Base-by-base conservation (phyloP, 2,888 invertebrate species). In the Caradrina clavipalpis region DNA sequence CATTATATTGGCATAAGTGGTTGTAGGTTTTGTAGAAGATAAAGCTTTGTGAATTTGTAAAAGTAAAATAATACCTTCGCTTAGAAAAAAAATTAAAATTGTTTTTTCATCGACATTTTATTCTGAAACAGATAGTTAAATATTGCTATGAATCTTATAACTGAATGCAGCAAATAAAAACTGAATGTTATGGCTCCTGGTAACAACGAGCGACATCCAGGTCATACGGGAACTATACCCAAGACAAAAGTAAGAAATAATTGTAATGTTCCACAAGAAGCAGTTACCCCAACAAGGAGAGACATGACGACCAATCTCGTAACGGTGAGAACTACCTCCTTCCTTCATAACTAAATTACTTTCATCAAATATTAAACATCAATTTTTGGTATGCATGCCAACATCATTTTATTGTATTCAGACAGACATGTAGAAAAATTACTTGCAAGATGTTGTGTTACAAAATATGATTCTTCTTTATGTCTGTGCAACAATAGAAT, bases 151-250 rank as follows among this genome's bases (percentile, higher is more conserved):
- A 81, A 80, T 79, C 80, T 80, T 83, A 58, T 69, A 74, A 66
- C 77, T 81, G 83, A 82, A 71, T 71, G 70, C 73, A 79, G 84
- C 69, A 82, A 76, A 73, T 81, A 79, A 78, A 80, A 88, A 88
- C 85, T 88, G 76, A 87, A 88, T 92, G 94, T 92, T 91, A 95
- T 96, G 96, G 95, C 96, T 90, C 96, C 96, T 90, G 95, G 95
- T 83, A 95, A 95, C 89, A 95, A 95, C 89, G 95, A 95, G 85
- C 90, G 96, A 73, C 95, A 95, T 87, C 91, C 95, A 86, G 91
- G 92, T 86, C 95, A 95, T 86, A 97, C 97, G 85, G 97, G 97
- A 83, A 97, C 97, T 51, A 97, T 97, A 86, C 97, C 97, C 81
- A 97, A 97, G 94, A 96, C 96, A 64, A 97, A 97, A 93, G 94